A percentile compares a stretch with the other conserved stretches of the same genome.
These are phyloP conservation scores for Cataglyphis hispanica DNA, from an alignment of 1,140 invertebrate species.

Conservation along the genomic window DNA sequence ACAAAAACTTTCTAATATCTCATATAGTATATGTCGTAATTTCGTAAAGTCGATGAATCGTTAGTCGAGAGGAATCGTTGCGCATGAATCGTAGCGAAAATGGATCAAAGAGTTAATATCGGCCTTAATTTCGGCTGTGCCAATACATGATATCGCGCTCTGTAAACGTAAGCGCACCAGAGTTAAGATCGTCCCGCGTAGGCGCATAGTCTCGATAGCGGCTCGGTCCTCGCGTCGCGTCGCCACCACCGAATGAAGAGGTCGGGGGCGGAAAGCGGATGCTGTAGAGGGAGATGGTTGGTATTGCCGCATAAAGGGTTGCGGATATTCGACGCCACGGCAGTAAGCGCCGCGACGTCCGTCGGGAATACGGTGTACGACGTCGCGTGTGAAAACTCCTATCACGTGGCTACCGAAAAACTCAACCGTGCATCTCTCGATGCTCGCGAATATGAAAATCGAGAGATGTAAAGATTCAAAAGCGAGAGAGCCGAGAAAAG, in stretches of 20 bases:
- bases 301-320: constrained; percentile 71
- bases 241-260: constrained; percentile 11
- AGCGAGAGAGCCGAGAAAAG: background rate
- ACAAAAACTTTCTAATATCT: constrained; percentile 1
- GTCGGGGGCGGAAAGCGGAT: background rate
- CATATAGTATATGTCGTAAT: background rate
- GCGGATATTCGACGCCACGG: constrained; percentile 42
- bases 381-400: constrained; percentile 4
- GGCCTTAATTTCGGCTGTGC: constrained; percentile 45
- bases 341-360: constrained; percentile 74
- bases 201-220: constrained; percentile 18
- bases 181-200: constrained; percentile 32
- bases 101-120: constrained; percentile 49
- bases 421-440: background rate
- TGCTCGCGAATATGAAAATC: background rate
- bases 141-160: constrained; percentile 45
- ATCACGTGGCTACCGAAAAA: constrained; percentile 66
- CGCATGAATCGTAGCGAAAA: background rate
- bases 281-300: constrained; percentile 8
- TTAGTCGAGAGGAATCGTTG: too few species aligned
- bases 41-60: constrained; percentile 10
- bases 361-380: constrained; percentile 56
- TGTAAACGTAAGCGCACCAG: constrained; percentile 27
- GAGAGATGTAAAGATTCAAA: background rate
- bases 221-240: constrained; percentile 24